Conservation (phyloP, 2,888 invertebrate species). For the Rapana venosa region DNA sequence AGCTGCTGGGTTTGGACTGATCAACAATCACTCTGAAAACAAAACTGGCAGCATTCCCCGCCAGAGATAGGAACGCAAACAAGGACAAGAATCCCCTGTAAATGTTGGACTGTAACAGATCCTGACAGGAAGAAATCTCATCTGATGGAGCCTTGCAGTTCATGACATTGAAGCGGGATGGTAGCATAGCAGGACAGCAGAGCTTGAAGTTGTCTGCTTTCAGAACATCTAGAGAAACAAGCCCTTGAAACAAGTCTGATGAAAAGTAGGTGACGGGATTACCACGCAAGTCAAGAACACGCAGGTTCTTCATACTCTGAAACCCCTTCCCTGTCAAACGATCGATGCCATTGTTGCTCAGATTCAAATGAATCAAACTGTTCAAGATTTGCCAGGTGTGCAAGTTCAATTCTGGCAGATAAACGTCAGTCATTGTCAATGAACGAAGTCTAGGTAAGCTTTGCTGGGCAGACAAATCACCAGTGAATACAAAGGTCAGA, state of each 20-base stretch:
- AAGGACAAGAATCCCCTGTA: background rate
- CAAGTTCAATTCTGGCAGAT: too few species aligned
- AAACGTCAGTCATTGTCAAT: too few species aligned
- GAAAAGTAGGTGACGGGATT: background rate
- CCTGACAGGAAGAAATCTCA: constrained; percentile 11
- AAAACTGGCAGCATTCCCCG: background rate
- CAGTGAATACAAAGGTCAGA: too few species aligned
- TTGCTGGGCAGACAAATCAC: too few species aligned
- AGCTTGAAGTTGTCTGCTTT: constrained; percentile 16
- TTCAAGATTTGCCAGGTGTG: too few species aligned
- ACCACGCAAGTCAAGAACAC: background rate
- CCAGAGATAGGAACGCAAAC: background rate
- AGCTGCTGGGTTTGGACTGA: background rate
- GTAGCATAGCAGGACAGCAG: background rate
- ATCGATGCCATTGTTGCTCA: background rate
- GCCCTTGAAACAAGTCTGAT: background rate
- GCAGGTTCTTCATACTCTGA: background rate
- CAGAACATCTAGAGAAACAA: constrained; percentile 46
- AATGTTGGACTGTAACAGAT: background rate
- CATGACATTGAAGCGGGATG: background rate
- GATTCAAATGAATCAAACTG: background rate
- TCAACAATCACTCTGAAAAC: background rate
- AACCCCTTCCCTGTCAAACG: background rate
- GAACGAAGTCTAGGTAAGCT: too few species aligned
- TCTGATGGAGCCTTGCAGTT: background rate